These are phyloP conservation scores for Bungarus multicinctus DNA, from an alignment of 2,113 vertebrate species.

Conservation along the genomic window DNA sequence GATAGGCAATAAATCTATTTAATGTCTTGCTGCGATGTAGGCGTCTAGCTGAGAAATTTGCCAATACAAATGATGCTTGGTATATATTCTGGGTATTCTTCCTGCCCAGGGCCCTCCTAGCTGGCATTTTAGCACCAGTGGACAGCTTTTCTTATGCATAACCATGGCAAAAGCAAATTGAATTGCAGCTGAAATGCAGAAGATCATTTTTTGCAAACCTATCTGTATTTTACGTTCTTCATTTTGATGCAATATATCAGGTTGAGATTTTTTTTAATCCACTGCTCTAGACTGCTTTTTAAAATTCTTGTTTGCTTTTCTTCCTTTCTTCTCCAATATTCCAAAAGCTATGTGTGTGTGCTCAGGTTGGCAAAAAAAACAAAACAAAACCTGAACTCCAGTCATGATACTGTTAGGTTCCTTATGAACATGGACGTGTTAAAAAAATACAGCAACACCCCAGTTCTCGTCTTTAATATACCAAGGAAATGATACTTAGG, in stretches of 20 bases:
- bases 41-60: constrained; percentile 55
- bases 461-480: neutral
- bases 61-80: constrained; percentile 52
- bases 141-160: constrained; percentile 49
- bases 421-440: neutral
- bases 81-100: constrained; percentile 56
- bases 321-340: neutral
- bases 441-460: neutral
- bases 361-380: neutral
- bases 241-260: neutral
- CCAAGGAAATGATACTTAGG: neutral
- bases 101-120: constrained; percentile 31
- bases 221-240: constrained; percentile 13
- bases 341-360: neutral
- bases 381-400: neutral
- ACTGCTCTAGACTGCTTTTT: constrained; percentile 5
- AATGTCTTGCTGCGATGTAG: constrained; percentile 58
- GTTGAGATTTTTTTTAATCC: constrained; percentile 3
- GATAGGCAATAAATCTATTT: constrained; percentile 66
- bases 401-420: neutral
- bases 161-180: constrained; percentile 10
- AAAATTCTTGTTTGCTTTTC: neutral
- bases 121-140: constrained; percentile 56
- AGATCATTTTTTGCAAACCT: constrained; percentile 1
- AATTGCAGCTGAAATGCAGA: constrained; percentile 36